Base-by-base conservation (phyloP, 2,797 vertebrate genomes). In the Trichosurus vulpecula region DNA sequence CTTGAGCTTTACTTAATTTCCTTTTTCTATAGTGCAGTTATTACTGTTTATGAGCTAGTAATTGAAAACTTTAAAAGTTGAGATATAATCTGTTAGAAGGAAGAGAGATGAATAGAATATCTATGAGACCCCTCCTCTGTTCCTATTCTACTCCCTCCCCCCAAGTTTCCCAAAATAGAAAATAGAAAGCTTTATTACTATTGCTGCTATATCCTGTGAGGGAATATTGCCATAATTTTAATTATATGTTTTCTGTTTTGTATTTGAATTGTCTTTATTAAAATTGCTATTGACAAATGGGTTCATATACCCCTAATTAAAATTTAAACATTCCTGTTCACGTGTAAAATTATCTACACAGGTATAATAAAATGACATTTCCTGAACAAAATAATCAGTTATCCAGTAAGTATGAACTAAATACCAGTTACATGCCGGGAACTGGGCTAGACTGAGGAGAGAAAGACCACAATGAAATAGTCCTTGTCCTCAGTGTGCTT, bases 11-110 rank as follows among this genome's bases (percentile, higher is more conserved):
- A 94, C 92, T 95, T 96, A 55, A 93, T 95, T 92, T 95, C 87
- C 95, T 97, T 96, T 97, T 93, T 97, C 96, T 97, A 95, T 92
- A 51, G n/a, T 93, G 52, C 47, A 94, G 27, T 96, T 97, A 90
- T 97, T 97, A 93, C 91, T 96, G 41, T 91, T 95, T 93, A 31
- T 96, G 94, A 95, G 74, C 93, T 97, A 90, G 94, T 96, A 97
- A 92, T 14, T 98, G 95, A 57, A 97, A 93, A 55, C 89, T 92
- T 92, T 94, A 93, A 97, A 91, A 95, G 93, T 89, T 35, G 51
- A 89, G 87, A 11, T 13, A 94, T 92, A 90, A 94, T 96, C 92
- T 81, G 91, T 35, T 92, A 19, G 54, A 94, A 61, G 91, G 91
- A 93, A 95, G 55, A 54, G 74, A 90, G 47, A 35, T 41, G 90